Base-by-base conservation (phyloP, 2,113 vertebrate species). In the Thunnus thynnus region DNA sequence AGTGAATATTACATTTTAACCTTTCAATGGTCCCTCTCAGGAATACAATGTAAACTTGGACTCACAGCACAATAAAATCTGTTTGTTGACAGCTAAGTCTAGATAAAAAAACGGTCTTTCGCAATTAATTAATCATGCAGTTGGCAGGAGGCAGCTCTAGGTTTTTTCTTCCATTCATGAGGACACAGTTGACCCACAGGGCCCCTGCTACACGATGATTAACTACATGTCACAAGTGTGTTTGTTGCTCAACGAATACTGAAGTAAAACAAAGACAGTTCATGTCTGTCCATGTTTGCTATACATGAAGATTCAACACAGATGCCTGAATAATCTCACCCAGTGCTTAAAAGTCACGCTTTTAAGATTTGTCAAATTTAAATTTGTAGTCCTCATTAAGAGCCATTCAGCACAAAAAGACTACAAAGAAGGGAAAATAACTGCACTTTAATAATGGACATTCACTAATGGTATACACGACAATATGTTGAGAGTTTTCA, bases 221-320 rank as follows among this genome's bases (percentile, higher is more conserved):
- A 61, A 86, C 41, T 73, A 3, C 78, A 63, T 68, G 3, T 65
- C 76, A 56, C 32, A 18, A 27, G 44, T 68, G 22, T 36, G 44
- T 67, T 77, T 87, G 78, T 84, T 84, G 72, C 68, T 72, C 55
- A 70, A 41, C 67, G 32, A 65, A 75, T 47, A 65, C 44, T 64
- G 72, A 76, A 71, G 60, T 52, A 72, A 79, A 83, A 72, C 64
- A 67, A 61, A 73, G 30, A 13, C 25, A 69, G 32, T 8, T 36
- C 3, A 70, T 62, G 41, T 52, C 36, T 18, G 18, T 13, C 60
- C 18, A 60, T 74, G 60, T 74, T 30, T 65, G 51, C 14, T 9
- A 44, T 57, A 52, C 41, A 51, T 22, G 10, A 47, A 41, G 44
- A 86, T 82, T 76, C 36, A 71, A 67, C 55, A 70, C 69, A 79